Conservation (phyloP, 2,888 invertebrate species). For the Falcaria lacertinaria region DNA sequence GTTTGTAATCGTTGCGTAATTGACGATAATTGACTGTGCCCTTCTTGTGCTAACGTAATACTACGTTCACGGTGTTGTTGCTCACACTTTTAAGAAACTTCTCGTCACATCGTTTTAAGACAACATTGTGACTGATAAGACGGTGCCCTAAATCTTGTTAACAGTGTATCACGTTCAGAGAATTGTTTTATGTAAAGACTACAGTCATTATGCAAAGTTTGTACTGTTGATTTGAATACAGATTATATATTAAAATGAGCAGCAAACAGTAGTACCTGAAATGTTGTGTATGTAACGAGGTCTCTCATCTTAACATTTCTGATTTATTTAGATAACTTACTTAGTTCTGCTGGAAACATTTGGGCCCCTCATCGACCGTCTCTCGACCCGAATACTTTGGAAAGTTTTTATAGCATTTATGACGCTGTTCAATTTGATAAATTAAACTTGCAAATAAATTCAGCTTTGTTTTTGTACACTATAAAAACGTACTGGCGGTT, state of each 20-base stretch:
- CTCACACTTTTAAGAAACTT: constrained; percentile 34
- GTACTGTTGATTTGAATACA: constrained; percentile 22
- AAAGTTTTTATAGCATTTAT: constrained; percentile 31
- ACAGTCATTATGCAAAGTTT: constrained; percentile 20
- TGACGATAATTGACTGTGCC: constrained; percentile 43
- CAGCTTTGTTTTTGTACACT: constrained; percentile 34
- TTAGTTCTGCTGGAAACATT: constrained; percentile 29
- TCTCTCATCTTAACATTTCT: constrained; percentile 33
- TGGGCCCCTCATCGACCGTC: constrained; percentile 22
- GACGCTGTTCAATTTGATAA: constrained; percentile 34
- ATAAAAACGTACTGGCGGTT: constrained; percentile 37
- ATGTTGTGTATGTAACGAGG: constrained; percentile 36
- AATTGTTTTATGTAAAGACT: constrained; percentile 29
- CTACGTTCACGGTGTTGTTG: constrained; percentile 32
- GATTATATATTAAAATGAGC: constrained; percentile 27
- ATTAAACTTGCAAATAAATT: constrained; percentile 36
- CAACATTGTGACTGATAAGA: constrained; percentile 7
- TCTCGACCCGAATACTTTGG: constrained; percentile 29
- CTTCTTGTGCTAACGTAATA: constrained; percentile 40
- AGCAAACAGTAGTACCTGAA: constrained; percentile 28
- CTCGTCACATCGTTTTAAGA: constrained; percentile 7
- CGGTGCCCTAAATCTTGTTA: constrained; percentile 23
- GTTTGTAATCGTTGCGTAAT: constrained; percentile 38
- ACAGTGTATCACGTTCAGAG: constrained; percentile 17
- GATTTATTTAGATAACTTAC: constrained; percentile 26